A percentile compares a stretch with the other conserved stretches of the same genome.
Evolutionary conservation across 2,113 vertebrate genomes (phyloP).

Genomic region (Neogobius melanostomus): DNA sequence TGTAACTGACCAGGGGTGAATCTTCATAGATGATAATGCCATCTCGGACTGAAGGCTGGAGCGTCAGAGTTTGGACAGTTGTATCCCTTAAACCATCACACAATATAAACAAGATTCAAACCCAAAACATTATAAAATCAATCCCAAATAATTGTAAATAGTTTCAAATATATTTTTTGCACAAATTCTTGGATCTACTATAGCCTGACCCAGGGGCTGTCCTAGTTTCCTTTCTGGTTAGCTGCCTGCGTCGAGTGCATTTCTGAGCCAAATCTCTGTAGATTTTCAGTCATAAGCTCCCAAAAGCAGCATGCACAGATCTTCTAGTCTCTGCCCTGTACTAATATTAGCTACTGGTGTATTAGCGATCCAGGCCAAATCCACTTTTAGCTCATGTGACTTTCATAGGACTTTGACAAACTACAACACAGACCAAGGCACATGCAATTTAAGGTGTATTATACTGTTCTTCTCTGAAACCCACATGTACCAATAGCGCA

Average conservation of each 20-base stretch:
- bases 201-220: conserved; percentile 55
- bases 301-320: conserved; percentile 52
- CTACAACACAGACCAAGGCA: not conserved
- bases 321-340: conserved; percentile 40
- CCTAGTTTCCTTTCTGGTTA: conserved; percentile 59
- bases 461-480: not conserved
- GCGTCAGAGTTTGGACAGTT: conserved; percentile 93
- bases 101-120: conserved; percentile 5
- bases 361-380: conserved; percentile 64
- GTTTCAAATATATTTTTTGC: conserved; percentile 6
- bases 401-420: conserved; percentile 69
- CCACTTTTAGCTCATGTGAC: conserved; percentile 42
- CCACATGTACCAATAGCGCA: not conserved
- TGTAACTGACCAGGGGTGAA: conserved; percentile 82
- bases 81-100: conserved; percentile 82
- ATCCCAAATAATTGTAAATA: not conserved
- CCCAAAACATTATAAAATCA: not conserved
- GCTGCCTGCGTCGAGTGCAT: conserved; percentile 45
- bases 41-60: conserved; percentile 93
- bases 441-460: not conserved
- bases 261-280: conserved; percentile 73
- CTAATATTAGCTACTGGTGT: conserved; percentile 70
- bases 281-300: conserved; percentile 55
- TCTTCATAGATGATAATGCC: conserved; percentile 94
- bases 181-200: conserved; percentile 8